Base-by-base conservation (phyloP, 1,140 invertebrate species). In the Whitmania pigra region DNA sequence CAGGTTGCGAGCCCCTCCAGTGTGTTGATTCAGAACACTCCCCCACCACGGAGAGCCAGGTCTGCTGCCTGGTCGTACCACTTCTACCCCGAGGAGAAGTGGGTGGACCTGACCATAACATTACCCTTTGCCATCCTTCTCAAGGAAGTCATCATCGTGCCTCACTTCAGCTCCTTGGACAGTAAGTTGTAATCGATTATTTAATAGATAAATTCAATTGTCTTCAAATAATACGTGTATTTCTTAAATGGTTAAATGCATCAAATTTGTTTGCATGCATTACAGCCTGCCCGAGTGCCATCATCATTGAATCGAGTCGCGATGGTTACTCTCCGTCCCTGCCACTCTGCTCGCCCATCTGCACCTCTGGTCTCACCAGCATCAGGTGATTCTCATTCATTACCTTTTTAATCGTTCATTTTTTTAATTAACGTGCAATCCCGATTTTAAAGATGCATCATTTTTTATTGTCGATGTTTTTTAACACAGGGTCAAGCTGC, bases 11-110 rank as follows among this genome's bases (percentile, higher is more conserved):
- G 92, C 79, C 87, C 91, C 11, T 90, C 91, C 0, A 90, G 93
- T 79, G 88, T 92, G 63, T 83, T 95, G 2, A 89, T 94, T 72
- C 87, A 88, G 76, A 85, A 84, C 77, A 86, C 81, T 0, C 86
- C 88, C 13, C 88, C 90, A 36, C 89, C 93, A 76, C 84, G 90
- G 75, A 83, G 91, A 75, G 89, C 91, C 0, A 85, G 92, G 71
- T 90, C 90, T 11, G 88, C 92, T 1, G 89, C 91, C 57, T 93
- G 92, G 90, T 90, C 90, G 49, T 93, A 94, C 81, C 90, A 94
- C 81, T 95, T 93, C 82, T 92, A 91, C 81, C 90, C 90, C 0
- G 90, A 92, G 76, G 92, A 94, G 82, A 87, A 87, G 15, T 90
- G 89, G 83, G 88, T 93, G 0, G 91, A 93, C 79, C 84, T 94